Evolutionary conservation across 2,797 vertebrate species (phyloP), one percentile per base, ranked within the genome.

Genomic region (Macropus fuliginosus): DNA sequence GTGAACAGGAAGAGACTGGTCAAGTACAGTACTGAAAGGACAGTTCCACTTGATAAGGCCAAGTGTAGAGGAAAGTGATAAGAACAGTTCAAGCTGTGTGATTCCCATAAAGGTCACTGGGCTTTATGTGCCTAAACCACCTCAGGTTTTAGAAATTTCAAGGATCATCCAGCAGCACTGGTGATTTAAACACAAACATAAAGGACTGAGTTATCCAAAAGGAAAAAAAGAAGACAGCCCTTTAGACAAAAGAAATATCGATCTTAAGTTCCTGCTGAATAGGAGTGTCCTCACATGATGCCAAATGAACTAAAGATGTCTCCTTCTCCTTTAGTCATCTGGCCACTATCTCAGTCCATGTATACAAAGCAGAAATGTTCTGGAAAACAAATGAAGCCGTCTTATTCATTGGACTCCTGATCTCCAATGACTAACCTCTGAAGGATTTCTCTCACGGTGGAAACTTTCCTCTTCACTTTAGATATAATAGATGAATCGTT

Each of bases 331-430:
- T 50, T 29, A 46, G 31, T 24, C 54, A 29, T 21, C 31, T 52
- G 50, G 55, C 5, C 13, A 54, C 90, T 74, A 66, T 57, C 87
- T 96, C 62, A 94, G 21, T 34, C 55, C 3, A 54, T 28, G 81
- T 50, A 54, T 21, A 90, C 87, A 74, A 27, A 54, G 66, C 57
- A 97, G n/a, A 95, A 95, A 94, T 55, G 18, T n/a, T 81, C 13
- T 10, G 56, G 3, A 55, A 74, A 55, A 52, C 46, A 46, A 91
- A 95, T 1, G 56, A 91, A 94, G 52, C 18, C 92, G 14, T 95
- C 95, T 91, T 91, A 97, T 96, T 92, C 52, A 40, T 40, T 95
- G n/a, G 94, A 93, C 95, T 95, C 91, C 46, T 94, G 94, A 54
- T 40, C 93, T 54, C 94, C 95, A 94, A 93, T 93, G 92, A 81